These are phyloP conservation scores for Galbula dea DNA, from an alignment of 2,113 vertebrate species.

Conservation along the genomic window DNA sequence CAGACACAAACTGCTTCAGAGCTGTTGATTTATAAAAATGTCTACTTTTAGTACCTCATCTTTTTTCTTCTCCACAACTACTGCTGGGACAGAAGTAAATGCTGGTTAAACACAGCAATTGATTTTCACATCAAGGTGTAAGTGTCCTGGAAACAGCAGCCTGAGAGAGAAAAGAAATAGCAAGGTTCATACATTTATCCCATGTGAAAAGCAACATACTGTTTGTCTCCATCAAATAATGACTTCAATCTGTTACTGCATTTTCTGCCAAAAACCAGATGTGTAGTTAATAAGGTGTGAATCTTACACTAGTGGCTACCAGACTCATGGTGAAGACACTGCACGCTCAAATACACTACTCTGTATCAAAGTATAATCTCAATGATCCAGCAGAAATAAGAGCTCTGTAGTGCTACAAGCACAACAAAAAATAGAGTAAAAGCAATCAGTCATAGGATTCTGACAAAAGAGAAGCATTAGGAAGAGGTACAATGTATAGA, in stretches of 20 bases:
- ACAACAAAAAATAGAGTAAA: not conserved
- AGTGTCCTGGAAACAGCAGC: not conserved
- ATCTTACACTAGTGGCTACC: not conserved
- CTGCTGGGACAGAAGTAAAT: not conserved
- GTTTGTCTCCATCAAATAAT: not conserved
- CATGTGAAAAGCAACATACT: not conserved
- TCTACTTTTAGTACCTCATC: not conserved
- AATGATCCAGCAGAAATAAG: not conserved
- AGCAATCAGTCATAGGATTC: fast-evolving
- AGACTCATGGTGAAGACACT: not conserved
- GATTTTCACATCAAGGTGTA: not conserved
- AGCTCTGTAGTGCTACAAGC: not conserved
- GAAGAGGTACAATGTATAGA: not conserved
- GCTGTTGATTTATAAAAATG: not conserved
- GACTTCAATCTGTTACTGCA: not conserved
- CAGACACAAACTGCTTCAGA: not conserved
- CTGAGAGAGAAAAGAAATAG: not conserved
- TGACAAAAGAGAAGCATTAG: not conserved
- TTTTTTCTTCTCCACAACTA: not conserved
- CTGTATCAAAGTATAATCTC: not conserved
- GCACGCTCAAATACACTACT: not conserved
- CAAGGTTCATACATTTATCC: not conserved
- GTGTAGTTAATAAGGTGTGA: not conserved
- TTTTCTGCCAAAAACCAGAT: not conserved
- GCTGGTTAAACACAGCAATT: not conserved